phyloP scores from a whole-genome alignment of 2,797 vertebrate genomes.

The Pangasius mekongensis region DNA sequence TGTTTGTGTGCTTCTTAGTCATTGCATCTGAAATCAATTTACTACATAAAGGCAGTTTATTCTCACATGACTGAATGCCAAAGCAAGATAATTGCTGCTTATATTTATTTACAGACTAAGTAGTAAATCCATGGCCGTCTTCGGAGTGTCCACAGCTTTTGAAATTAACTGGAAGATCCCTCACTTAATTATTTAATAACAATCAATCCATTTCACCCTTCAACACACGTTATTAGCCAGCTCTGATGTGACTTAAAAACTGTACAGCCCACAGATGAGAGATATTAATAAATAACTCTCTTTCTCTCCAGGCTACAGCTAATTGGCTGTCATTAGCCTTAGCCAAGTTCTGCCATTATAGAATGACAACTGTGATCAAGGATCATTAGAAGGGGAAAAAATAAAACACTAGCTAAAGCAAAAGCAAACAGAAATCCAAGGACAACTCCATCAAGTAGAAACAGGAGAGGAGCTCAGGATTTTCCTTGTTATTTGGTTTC shows the following conservation, averaged over 20 bases:
- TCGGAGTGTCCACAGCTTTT: background rate
- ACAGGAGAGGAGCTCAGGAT: constrained; percentile 31
- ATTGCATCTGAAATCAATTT: constrained; percentile 20
- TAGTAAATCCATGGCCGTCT: constrained; percentile 3
- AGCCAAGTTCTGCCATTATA: constrained; percentile 50
- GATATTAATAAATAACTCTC: constrained; percentile 50
- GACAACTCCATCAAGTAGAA: constrained; percentile 47
- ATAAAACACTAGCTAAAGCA: constrained; percentile 4
- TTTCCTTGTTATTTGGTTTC: constrained; percentile 40
- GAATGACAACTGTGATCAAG: constrained; percentile 48
- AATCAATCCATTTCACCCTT: constrained; percentile 39
- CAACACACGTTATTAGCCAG: constrained; percentile 24
- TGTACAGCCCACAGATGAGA: constrained; percentile 38
- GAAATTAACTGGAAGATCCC: constrained; percentile 29
- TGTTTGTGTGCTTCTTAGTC: background rate
- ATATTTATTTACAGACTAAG: constrained; percentile 4
- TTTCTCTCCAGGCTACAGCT: constrained; percentile 48
- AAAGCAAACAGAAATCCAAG: constrained; percentile 22
- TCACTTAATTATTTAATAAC: constrained; percentile 37
- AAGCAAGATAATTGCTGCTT: background rate
- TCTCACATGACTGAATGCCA: background rate
- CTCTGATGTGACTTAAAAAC: constrained; percentile 36
- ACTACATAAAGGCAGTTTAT: background rate
- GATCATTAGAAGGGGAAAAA: constrained; percentile 29
- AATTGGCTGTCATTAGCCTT: constrained; percentile 59